A percentile compares a stretch with the other conserved stretches of the same genome.
Evolutionary conservation across 2,113 vertebrate species (phyloP).

Genomic region (Naja naja): DNA sequence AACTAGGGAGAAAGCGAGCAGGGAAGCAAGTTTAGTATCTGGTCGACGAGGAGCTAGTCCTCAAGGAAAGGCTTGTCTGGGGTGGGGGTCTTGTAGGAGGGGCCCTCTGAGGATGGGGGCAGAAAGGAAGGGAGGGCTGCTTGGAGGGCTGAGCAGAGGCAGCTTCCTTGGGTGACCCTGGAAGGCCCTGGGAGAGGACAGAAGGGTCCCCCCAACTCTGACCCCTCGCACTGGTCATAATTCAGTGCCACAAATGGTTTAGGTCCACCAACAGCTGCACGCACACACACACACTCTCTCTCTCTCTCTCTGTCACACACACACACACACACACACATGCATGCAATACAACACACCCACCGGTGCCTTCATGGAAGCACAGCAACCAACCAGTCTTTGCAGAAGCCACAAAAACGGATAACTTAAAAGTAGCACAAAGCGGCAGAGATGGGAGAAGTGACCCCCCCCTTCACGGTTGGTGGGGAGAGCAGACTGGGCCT

Average conservation of each 20-base stretch:
- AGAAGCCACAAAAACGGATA: not conserved
- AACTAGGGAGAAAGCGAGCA: conserved; percentile 88
- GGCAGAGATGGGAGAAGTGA: not conserved
- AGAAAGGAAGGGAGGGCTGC: conserved; percentile 61
- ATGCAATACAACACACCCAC: too few relatives aligned
- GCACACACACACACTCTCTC: not conserved
- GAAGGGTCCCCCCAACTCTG: not conserved
- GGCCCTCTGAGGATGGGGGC: not conserved
- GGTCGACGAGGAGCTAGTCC: conserved; percentile 75
- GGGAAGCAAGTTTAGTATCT: conserved; percentile 80
- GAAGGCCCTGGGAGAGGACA: not conserved
- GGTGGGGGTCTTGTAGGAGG: conserved; percentile 73
- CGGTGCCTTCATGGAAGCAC: not conserved
- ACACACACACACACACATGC: not conserved
- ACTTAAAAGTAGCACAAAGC: not conserved
- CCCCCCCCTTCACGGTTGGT: not conserved
- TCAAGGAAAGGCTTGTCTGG: conserved; percentile 85
- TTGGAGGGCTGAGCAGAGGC: too few relatives aligned
- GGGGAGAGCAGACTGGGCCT: not conserved
- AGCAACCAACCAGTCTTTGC: not conserved
- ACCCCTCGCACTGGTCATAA: not conserved
- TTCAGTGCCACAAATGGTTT: not conserved
- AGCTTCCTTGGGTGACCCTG: not conserved
- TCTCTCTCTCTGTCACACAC: too few relatives aligned
- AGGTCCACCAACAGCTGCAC: not conserved